Conservation (phyloP, 1,140 invertebrate species). For the Teleopsis dalmanni region DNA sequence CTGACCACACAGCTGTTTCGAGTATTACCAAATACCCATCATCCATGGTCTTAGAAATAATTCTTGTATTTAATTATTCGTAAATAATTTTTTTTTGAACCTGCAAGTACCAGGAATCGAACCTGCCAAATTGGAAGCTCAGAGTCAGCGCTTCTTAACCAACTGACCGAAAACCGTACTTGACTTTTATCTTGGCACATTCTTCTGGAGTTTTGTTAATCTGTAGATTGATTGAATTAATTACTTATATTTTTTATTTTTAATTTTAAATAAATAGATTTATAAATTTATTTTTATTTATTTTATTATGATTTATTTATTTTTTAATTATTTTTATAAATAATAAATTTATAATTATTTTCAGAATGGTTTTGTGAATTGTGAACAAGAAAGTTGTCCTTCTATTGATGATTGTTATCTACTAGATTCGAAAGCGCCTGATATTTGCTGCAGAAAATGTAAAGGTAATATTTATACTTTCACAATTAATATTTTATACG, state of each 20-base stretch:
- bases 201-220: too few relatives aligned
- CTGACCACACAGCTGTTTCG: too few relatives aligned
- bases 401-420: constrained; percentile 62
- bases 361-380: constrained; percentile 68
- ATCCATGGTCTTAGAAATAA: too few relatives aligned
- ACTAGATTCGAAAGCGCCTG: constrained; percentile 49
- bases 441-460: constrained; percentile 59
- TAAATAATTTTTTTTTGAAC: too few relatives aligned
- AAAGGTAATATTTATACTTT: constrained; percentile 52
- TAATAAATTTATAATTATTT: constrained; percentile 21
- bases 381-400: constrained; percentile 56
- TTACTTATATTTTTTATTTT: neutral
- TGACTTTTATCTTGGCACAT: too few relatives aligned
- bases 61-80: too few relatives aligned
- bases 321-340: neutral
- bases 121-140: too few relatives aligned
- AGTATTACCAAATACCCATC: too few relatives aligned
- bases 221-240: too few relatives aligned
- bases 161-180: too few relatives aligned
- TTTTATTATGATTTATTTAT: neutral
- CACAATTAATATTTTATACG: neutral
- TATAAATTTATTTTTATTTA: neutral
- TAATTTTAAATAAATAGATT: neutral
- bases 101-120: too few relatives aligned
- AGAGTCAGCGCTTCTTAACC: too few relatives aligned